Evolutionary conservation across 2,113 vertebrate genomes (phyloP), one percentile per base, ranked within the genome.

Genomic region (Cyprinodon variegatus): DNA sequence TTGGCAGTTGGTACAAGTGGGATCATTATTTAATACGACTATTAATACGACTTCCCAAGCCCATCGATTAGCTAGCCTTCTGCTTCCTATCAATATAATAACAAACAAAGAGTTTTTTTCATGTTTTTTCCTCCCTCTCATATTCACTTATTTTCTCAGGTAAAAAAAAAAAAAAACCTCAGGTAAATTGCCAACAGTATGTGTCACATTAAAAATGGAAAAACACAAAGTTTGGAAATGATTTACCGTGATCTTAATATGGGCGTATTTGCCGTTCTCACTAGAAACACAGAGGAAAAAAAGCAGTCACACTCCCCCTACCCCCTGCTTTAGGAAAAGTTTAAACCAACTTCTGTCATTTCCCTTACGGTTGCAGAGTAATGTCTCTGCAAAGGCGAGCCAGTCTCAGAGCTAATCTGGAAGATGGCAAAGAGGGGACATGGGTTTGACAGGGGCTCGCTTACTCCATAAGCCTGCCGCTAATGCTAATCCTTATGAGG

Each of bases 341-440:
- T 91, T 80, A 86, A 71, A 88, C 81, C 84, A 90, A 89, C 84
- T 91, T 90, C 77, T 66, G 72, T 83, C 75, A 72, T 76, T 78
- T 74, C 37, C 50, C 72, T 71, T n/a, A 13, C 67, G 73, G 84
- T 78, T 3, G 48, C 77, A 70, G 80, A 83, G 78, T 83, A 76
- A 76, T 83, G 79, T 88, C 89, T 86, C 38, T 29, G 82, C 85
- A 81, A 85, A 86, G 88, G 71, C 29, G 83, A 83, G 78, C 77
- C 79, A 86, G 57, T 92, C 92, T 91, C 88, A 88, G 87, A 89
- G 83, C 88, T 92, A 93, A 93, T 92, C 92, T 91, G 68, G 66
- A 77, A 89, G 90, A 93, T 88, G 90, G 89, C 85, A 65, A 74
- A 83, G 79, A 92, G 88, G 89, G 91, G 88, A 91, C 87, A 78